Evolutionary conservation across 2,113 vertebrate genomes (phyloP), one percentile per base, ranked within the genome.

Genomic region (Donacobius atricapilla): DNA sequence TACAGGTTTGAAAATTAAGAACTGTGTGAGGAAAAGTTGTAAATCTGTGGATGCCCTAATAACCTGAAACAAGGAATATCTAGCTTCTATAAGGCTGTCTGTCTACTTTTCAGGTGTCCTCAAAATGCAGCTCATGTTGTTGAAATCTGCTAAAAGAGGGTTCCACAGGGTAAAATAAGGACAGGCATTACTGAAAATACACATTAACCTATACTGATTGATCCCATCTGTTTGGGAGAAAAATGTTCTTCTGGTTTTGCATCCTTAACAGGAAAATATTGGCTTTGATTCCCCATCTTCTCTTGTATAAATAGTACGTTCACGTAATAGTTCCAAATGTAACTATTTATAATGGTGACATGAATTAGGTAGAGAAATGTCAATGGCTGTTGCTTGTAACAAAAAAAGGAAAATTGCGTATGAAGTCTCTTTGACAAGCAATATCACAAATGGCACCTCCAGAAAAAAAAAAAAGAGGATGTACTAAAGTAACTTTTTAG

Each of bases 161-260:
- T 82, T 89, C 37, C 84, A 80, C 22, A 19, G 39, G 45, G 87
- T 85, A 91, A 60, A 83, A 88, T 83, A 90, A 94, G 84, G 78
- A 96, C 63, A 94, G 39, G 39, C 24, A 19, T 90, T 85, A 85
- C 78, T 45, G 63, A 95, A 95, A 91, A 93, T 89, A 95, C 40
- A 60, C 63, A 66, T 91, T 93, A 91, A 95, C 84, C 91, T 95
- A 93, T 70, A 85, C 61, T 50, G 69, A 85, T 94, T 83, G 70
- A 90, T 91, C 54, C 89, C 87, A 96, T 84, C 89, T 96, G 81
- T 61, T 96, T 93, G 65, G 69, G 40, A 91, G 65, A 93, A 82
- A 90, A 85, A 72, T 27, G 39, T 83, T 69, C 79, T 82, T 78
- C 90, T 86, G 42, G 42, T 77, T 92, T 96, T 91, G 16, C 42